Conservation (phyloP, 2,797 vertebrate genomes). For the Cheirogaleus major region DNA sequence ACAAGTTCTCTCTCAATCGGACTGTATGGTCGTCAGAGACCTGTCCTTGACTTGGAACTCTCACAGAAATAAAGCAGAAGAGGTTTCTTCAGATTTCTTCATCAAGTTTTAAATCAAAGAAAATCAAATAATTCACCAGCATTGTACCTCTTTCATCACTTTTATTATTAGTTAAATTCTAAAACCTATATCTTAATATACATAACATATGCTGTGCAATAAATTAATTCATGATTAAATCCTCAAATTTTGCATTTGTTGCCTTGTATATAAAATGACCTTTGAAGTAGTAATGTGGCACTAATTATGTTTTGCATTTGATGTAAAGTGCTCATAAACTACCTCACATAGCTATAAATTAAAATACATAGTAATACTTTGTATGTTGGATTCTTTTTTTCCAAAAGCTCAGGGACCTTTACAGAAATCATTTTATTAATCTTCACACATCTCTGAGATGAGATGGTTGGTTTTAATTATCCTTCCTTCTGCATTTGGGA, state of each 20-base stretch:
- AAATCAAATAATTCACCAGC: background rate
- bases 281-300: conserved; percentile 68
- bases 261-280: conserved; percentile 73
- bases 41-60: background rate
- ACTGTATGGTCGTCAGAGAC: background rate
- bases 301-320: conserved; percentile 76
- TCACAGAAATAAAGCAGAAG: background rate
- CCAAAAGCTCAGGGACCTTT: conserved; percentile 69
- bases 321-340: conserved; percentile 67
- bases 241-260: conserved; percentile 71
- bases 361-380: conserved; percentile 51
- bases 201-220: conserved; percentile 69
- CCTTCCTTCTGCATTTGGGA: conserved; percentile 41
- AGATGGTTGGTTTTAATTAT: conserved; percentile 73
- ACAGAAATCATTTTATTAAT: conserved; percentile 73
- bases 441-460: conserved; percentile 68
- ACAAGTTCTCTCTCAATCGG: background rate
- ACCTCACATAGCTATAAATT: conserved; percentile 63
- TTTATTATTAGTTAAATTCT: conserved; percentile 66
- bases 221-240: conserved; percentile 73
- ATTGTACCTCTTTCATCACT: conserved; percentile 38
- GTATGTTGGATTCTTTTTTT: conserved; percentile 56
- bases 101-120: conserved; percentile 28
- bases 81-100: background rate
- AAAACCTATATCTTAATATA: conserved; percentile 70